Percentiles rank a stretch among this genome's conserved stretches.
Conservation (phyloP, 92 coral and sea anemone genomes). For the Blastomussa wellsi region DNA sequence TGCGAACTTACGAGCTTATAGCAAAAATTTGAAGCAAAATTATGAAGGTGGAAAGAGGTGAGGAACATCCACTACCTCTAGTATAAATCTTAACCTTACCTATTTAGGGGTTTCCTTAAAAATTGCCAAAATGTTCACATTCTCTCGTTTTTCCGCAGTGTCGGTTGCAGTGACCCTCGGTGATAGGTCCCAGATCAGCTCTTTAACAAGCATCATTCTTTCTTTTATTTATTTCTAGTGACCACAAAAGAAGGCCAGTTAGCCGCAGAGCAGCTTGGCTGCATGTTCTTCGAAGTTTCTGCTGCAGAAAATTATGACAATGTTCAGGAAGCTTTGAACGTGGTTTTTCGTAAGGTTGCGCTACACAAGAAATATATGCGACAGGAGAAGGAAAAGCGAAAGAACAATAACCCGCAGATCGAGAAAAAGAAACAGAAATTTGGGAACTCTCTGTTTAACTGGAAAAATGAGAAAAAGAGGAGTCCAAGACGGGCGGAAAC, state of each 20-base stretch:
- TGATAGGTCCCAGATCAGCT: too few relatives aligned
- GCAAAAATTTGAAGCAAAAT: too few relatives aligned
- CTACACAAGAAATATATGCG: slow-evolving; percentile 69
- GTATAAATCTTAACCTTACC: too few relatives aligned
- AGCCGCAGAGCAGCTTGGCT: slow-evolving; percentile 94
- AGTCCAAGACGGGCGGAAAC: slow-evolving; percentile 53
- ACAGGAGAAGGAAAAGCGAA: slow-evolving; percentile 75
- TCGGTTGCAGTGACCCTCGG: too few relatives aligned
- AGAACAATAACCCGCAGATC: slow-evolving; percentile 56
- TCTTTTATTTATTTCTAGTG: slow-evolving; percentile 49
- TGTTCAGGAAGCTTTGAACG: slow-evolving; percentile 87
- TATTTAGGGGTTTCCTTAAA: too few relatives aligned
- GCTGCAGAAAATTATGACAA: slow-evolving; percentile 94
- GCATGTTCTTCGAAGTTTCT: slow-evolving; percentile 96
- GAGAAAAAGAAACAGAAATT: slow-evolving; percentile 86
- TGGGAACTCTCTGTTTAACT: slow-evolving; percentile 85
- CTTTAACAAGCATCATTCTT: neutral
- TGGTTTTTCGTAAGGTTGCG: slow-evolving; percentile 76
- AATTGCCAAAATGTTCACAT: too few relatives aligned
- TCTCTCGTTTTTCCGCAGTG: too few relatives aligned
- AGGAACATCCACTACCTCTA: too few relatives aligned
- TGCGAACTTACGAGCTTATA: too few relatives aligned
- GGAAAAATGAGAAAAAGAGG: slow-evolving; percentile 68
- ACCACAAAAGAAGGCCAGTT: slow-evolving; percentile 86
- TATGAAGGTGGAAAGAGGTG: too few relatives aligned